A percentile compares a stretch with the other conserved stretches of the same genome.
Evolutionary conservation across 2,113 vertebrate genomes (phyloP).

Genomic region (Steatornis caripensis): DNA sequence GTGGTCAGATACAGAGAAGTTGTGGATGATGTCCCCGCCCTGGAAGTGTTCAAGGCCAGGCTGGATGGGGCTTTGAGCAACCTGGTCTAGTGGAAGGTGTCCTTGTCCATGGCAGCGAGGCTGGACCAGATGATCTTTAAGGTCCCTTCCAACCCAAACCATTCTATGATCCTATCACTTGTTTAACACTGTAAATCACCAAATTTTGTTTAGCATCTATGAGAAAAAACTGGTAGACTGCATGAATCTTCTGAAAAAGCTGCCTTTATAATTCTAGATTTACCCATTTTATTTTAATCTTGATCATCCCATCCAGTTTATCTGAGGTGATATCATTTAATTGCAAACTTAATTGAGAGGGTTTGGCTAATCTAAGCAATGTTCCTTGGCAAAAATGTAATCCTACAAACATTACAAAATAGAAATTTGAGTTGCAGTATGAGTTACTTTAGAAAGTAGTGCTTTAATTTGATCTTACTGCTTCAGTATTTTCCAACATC

Average conservation of each 20-base stretch:
- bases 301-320: not conserved
- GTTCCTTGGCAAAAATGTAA: not conserved
- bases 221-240: not conserved
- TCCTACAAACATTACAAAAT: not conserved
- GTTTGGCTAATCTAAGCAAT: not conserved
- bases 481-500: not conserved
- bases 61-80: not conserved
- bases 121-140: not conserved
- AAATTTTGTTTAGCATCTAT: not conserved
- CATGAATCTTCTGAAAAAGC: not conserved
- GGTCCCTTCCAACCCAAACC: not conserved
- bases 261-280: not conserved
- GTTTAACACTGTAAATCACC: not conserved
- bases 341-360: not conserved
- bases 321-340: not conserved
- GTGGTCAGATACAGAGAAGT: not conserved
- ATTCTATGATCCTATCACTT: not conserved
- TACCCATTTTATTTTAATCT: not conserved
- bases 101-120: not conserved
- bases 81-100: not conserved
- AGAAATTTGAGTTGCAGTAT: not conserved
- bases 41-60: not conserved
- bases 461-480: not conserved
- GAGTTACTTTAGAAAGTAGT: not conserved
- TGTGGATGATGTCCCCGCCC: not conserved